Evolutionary conservation across 2,113 vertebrate genomes (phyloP).

Genomic region (Nothocercus nigrocapillus): DNA sequence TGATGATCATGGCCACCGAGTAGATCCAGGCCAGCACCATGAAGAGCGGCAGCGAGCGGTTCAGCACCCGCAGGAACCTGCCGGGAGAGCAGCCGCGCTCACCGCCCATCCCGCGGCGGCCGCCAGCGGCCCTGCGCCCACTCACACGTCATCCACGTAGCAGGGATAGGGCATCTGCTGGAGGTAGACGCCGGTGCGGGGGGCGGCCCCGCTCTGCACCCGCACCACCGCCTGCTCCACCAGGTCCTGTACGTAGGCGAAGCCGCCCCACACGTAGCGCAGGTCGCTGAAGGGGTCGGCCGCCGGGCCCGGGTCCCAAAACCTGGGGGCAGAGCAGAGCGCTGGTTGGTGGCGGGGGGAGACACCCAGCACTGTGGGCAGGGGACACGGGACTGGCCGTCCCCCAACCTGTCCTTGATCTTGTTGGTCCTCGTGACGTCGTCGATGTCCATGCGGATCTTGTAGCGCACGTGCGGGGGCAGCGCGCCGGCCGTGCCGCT

Average conservation of each 20-base stretch:
- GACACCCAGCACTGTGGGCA: fast-evolving
- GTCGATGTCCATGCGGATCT: slow-evolving; percentile 95
- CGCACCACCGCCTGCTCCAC: slow-evolving; percentile 84
- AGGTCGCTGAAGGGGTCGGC: slow-evolving; percentile 87
- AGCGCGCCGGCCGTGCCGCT: not conserved
- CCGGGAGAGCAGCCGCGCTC: not conserved
- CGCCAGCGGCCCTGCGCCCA: fast-evolving
- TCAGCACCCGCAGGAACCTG: slow-evolving; percentile 89
- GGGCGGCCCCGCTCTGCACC: slow-evolving; percentile 71
- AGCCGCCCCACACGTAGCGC: slow-evolving; percentile 90
- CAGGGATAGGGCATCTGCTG: slow-evolving; percentile 96
- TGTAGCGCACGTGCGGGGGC: slow-evolving; percentile 83
- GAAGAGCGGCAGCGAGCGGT: slow-evolving; percentile 89
- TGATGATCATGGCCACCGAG: slow-evolving; percentile 92
- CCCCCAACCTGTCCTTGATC: slow-evolving; percentile 87
- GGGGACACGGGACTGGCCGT: fast-evolving
- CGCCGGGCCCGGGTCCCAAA: slow-evolving; percentile 88
- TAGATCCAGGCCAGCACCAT: slow-evolving; percentile 94
- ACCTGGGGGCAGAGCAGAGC: slow-evolving; percentile 62
- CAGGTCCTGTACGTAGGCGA: slow-evolving; percentile 91
- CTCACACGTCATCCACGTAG: slow-evolving; percentile 90
- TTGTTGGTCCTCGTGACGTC: slow-evolving; percentile 86
- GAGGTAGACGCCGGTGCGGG: slow-evolving; percentile 80
- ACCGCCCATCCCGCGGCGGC: not conserved
- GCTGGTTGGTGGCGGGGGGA: not conserved